phyloP scores from a whole-genome alignment of 2,797 vertebrate genomes.

The Phoxinus dragarum region DNA sequence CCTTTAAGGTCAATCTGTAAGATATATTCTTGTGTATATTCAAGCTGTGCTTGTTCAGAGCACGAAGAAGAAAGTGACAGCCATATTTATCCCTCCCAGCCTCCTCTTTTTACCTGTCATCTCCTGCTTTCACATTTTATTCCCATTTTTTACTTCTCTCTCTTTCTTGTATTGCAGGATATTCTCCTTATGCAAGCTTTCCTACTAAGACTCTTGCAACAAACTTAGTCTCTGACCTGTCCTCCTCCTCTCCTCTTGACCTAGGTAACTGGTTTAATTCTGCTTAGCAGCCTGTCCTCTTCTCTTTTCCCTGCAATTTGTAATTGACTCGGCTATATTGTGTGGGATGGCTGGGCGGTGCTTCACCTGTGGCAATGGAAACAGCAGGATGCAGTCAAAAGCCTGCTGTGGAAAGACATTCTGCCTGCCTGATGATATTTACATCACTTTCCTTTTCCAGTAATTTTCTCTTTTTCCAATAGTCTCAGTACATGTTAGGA shows the following conservation, averaged over 20 bases:
- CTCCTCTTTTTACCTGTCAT: constrained; percentile 18
- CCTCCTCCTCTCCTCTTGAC: constrained; percentile 87
- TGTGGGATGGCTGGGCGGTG: constrained; percentile 15
- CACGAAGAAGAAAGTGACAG: background rate
- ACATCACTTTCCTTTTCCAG: too few species aligned
- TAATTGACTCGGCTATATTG: constrained; percentile 46
- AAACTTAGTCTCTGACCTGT: constrained; percentile 89
- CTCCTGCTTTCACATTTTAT: constrained; percentile 30
- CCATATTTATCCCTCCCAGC: constrained; percentile 54
- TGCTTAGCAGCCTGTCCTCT: constrained; percentile 42
- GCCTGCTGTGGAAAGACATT: background rate
- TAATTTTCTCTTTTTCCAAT: background rate
- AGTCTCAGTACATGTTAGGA: background rate
- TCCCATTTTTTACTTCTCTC: constrained; percentile 60
- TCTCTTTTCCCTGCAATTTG: constrained; percentile 47
- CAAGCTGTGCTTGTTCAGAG: background rate
- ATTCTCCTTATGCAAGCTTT: constrained; percentile 90
- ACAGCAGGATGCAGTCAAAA: constrained; percentile 2
- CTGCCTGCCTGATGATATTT: background rate
- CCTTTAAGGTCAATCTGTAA: background rate
- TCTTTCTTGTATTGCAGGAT: constrained; percentile 89
- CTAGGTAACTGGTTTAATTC: constrained; percentile 84
- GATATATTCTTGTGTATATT: too few species aligned
- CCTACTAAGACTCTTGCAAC: constrained; percentile 90
- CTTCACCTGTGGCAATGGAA: constrained; percentile 9